These are phyloP conservation scores for Metalampra italica DNA, from an alignment of 2,888 invertebrate genomes.

Conservation along the genomic window DNA sequence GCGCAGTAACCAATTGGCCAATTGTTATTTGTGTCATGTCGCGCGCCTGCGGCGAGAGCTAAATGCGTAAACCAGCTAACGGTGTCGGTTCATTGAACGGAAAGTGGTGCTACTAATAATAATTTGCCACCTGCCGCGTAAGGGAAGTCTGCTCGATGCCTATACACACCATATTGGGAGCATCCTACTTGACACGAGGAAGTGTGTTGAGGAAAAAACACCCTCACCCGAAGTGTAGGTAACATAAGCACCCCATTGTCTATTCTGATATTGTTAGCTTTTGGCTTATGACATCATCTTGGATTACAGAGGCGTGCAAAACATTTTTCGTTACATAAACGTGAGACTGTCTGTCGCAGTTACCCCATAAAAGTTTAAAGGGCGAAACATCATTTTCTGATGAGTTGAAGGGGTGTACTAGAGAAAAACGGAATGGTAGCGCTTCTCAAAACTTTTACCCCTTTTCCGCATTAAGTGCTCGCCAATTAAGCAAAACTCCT, in stretches of 20 bases:
- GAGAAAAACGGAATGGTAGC: constrained; percentile 1
- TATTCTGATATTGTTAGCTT: background rate
- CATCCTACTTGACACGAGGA: constrained; percentile 35
- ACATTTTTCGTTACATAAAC: too few relatives aligned
- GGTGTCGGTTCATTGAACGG: constrained; percentile 72
- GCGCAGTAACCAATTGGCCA: constrained; percentile 46
- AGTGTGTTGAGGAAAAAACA: constrained; percentile 8
- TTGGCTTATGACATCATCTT: too few relatives aligned
- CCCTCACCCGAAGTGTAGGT: constrained; percentile 3
- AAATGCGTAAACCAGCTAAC: constrained; percentile 70
- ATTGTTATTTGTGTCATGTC: constrained; percentile 74
- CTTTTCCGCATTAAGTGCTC: constrained; percentile 2
- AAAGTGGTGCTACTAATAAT: constrained; percentile 67
- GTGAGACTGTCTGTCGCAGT: too few relatives aligned
- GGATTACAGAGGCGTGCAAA: too few relatives aligned
- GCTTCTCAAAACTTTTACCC: constrained; percentile 6
- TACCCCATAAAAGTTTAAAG: background rate
- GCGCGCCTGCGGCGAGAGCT: constrained; percentile 55
- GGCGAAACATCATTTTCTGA: constrained; percentile 5
- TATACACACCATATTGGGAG: constrained; percentile 34
- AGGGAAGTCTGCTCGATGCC: constrained; percentile 45
- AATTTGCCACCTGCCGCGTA: constrained; percentile 61
- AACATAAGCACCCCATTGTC: background rate
- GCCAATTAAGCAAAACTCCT: constrained; percentile 5
- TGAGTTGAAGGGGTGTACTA: background rate